Conservation (phyloP, 2,888 invertebrate genomes). For the Amblyjoppa fuscipennis region DNA sequence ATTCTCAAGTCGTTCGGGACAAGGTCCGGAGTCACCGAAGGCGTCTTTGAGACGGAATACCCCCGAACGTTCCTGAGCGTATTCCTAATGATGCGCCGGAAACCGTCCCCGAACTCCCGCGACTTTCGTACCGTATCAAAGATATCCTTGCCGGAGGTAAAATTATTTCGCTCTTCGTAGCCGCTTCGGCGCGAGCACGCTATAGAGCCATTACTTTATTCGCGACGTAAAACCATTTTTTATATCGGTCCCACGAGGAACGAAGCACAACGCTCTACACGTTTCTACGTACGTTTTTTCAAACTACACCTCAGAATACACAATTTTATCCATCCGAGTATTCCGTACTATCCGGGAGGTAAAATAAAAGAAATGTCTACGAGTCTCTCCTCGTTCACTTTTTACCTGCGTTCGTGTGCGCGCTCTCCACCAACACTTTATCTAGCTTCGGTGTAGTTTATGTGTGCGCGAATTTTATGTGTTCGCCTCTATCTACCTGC, state of each 20-base stretch:
- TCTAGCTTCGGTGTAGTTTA: slow-evolving; percentile 50
- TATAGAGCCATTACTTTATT: slow-evolving; percentile 12
- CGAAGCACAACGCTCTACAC: slow-evolving; percentile 6
- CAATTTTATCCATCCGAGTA: slow-evolving; percentile 53
- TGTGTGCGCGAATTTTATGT: slow-evolving; percentile 54
- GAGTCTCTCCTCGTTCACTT: slow-evolving; percentile 40
- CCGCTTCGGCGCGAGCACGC: background rate
- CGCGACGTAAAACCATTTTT: slow-evolving; percentile 30
- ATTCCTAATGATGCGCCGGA: slow-evolving; percentile 11
- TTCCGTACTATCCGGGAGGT: slow-evolving; percentile 35
- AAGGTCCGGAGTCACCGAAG: background rate
- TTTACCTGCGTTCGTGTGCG: slow-evolving; percentile 26
- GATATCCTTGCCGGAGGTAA: background rate
- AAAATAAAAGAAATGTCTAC: slow-evolving; percentile 46
- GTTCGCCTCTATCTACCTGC: slow-evolving; percentile 24
- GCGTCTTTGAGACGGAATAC: background rate
- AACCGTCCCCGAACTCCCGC: background rate
- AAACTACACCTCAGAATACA: slow-evolving; percentile 48
- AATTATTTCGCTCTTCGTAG: background rate
- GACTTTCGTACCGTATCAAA: slow-evolving; percentile 9
- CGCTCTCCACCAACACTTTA: slow-evolving; percentile 45
- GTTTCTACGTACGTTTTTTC: slow-evolving; percentile 36
- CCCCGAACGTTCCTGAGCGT: background rate
- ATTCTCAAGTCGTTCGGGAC: slow-evolving; percentile 7
- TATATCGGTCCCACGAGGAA: slow-evolving; percentile 30